phyloP scores from a whole-genome alignment of 2,888 invertebrate genomes.

The Tuberolachnus salignus region DNA sequence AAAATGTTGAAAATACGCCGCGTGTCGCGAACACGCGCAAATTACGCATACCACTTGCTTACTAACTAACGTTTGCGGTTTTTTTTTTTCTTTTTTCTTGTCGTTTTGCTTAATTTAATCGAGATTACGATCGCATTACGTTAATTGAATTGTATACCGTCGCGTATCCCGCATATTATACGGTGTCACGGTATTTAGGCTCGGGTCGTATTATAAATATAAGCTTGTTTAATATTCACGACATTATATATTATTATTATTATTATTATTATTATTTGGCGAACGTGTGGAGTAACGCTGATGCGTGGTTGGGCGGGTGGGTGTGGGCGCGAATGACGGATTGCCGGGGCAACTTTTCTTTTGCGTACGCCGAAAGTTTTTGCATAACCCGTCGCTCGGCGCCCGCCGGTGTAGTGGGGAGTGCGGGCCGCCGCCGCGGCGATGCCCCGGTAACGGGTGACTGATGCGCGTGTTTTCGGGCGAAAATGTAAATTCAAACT shows the following conservation, averaged over 20 bases:
- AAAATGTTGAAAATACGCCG: too few relatives aligned
- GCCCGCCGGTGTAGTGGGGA: too few relatives aligned
- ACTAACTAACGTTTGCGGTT: too few relatives aligned
- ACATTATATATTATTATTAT: too few relatives aligned
- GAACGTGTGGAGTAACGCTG: neutral
- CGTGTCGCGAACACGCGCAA: too few relatives aligned
- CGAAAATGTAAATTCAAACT: conserved; percentile 48
- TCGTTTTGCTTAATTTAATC: conserved; percentile 1
- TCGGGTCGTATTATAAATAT: neutral
- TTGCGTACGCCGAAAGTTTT: conserved; percentile 40
- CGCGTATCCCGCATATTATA: neutral
- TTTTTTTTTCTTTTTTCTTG: neutral
- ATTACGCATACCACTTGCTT: too few relatives aligned
- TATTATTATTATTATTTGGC: conserved; percentile 5
- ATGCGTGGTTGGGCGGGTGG: neutral
- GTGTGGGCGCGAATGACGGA: conserved; percentile 36
- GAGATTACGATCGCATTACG: neutral
- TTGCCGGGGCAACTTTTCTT: conserved; percentile 49
- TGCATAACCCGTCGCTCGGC: conserved; percentile 35
- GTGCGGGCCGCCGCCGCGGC: neutral
- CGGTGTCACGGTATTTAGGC: neutral
- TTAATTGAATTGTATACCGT: conserved; percentile 19
- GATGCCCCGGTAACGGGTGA: conserved; percentile 22
- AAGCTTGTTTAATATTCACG: conserved; percentile 25
- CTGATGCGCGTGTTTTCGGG: conserved; percentile 16